A percentile compares a stretch with the other conserved stretches of the same genome.
Conservation (phyloP, 2,113 vertebrate genomes). For the Bubo scandiacus region DNA sequence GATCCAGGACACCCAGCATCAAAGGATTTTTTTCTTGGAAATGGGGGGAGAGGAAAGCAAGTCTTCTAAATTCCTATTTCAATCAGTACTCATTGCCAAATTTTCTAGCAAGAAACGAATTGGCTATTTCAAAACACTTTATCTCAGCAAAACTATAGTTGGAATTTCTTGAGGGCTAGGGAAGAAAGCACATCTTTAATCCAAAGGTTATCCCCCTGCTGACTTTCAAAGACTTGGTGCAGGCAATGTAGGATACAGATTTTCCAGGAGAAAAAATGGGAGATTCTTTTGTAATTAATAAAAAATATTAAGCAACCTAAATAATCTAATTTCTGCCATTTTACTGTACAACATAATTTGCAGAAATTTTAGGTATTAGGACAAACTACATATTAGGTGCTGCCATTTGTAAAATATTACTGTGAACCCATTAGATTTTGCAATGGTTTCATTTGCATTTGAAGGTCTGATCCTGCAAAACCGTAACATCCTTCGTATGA, state of each 20-base stretch:
- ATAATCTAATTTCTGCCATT: neutral
- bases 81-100: conserved; percentile 21
- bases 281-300: neutral
- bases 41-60: neutral
- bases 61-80: conserved; percentile 24
- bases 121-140: conserved; percentile 53
- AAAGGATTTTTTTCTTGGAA: neutral
- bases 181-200: conserved; percentile 39
- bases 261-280: neutral
- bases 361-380: neutral
- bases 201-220: conserved; percentile 31
- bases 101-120: neutral
- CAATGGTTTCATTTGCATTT: neutral
- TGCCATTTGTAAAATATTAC: neutral
- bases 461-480: conserved; percentile 4
- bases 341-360: neutral
- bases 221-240: conserved; percentile 57
- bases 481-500: neutral
- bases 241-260: neutral
- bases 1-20: conserved; percentile 14
- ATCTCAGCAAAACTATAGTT: conserved; percentile 45
- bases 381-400: neutral
- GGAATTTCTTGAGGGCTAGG: conserved; percentile 52
- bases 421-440: neutral
- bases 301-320: neutral